Conservation (phyloP, 2,113 vertebrate genomes). For the Sylvia atricapilla region DNA sequence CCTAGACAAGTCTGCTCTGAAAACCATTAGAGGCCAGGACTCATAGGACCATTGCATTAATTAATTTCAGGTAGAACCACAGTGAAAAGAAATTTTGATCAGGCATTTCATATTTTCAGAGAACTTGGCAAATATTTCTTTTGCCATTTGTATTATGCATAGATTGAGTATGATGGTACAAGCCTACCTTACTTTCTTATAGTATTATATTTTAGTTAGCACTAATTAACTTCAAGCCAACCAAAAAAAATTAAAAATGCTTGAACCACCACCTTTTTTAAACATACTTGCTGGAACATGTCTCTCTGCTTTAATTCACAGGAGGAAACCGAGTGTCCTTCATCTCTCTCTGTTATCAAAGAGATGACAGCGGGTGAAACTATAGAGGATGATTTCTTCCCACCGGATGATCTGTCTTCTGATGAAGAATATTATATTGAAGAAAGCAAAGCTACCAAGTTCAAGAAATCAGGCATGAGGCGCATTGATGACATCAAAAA, state of each 20-base stretch:
- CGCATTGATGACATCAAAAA: constrained; percentile 90
- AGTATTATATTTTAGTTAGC: background rate
- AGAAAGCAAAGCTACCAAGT: constrained; percentile 81
- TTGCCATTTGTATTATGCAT: background rate
- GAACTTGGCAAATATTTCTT: background rate
- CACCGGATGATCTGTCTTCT: constrained; percentile 90
- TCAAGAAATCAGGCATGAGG: constrained; percentile 89
- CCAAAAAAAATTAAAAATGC: background rate
- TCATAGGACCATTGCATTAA: background rate
- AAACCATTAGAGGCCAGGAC: background rate
- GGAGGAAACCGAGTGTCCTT: constrained; percentile 87
- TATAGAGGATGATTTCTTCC: constrained; percentile 79
- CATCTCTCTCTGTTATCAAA: constrained; percentile 84
- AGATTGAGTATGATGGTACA: background rate
- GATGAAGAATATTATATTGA: constrained; percentile 91
- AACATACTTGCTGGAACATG: background rate
- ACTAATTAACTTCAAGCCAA: background rate
- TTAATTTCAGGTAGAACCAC: background rate
- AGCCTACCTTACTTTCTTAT: background rate
- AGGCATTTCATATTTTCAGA: background rate
- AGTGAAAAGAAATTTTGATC: background rate
- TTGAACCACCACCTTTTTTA: background rate
- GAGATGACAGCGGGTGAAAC: constrained; percentile 68
- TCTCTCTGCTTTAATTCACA: constrained; percentile 66
- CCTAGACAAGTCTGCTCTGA: background rate